These are phyloP conservation scores for Acipenser transmontanus DNA, from an alignment of 2,797 vertebrate genomes.

Conservation along the genomic window DNA sequence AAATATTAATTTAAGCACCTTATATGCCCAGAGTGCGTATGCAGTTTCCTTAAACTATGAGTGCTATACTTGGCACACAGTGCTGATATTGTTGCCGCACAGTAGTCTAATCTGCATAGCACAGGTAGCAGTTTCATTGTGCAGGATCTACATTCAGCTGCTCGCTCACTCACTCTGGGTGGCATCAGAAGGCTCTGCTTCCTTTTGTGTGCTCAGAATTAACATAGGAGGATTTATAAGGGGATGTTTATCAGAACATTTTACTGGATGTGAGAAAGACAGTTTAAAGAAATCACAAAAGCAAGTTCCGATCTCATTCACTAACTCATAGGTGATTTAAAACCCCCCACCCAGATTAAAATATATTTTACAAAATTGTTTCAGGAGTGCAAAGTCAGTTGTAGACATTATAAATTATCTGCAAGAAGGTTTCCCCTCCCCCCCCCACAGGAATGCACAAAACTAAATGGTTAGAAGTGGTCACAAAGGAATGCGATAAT, in stretches of 20 bases:
- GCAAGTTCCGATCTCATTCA: slow-evolving; percentile 63
- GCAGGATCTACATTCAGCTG: slow-evolving; percentile 63
- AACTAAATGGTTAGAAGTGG: too few species aligned
- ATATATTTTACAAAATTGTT: too few species aligned
- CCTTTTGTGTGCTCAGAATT: slow-evolving; percentile 67
- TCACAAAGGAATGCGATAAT: too few species aligned
- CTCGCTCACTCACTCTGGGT: slow-evolving; percentile 50
- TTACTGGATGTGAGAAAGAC: slow-evolving; percentile 46
- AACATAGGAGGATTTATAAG: slow-evolving; percentile 68
- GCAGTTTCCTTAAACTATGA: slow-evolving; percentile 58
- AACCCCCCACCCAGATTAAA: too few species aligned
- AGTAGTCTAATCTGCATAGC: slow-evolving; percentile 69
- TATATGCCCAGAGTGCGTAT: slow-evolving; percentile 25
- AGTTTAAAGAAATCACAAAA: slow-evolving; percentile 50
- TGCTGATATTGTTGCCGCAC: slow-evolving; percentile 60
- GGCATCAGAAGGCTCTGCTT: slow-evolving; percentile 58
- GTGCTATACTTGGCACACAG: slow-evolving; percentile 51
- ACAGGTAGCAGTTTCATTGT: slow-evolving; percentile 70
- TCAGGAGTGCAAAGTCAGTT: too few species aligned
- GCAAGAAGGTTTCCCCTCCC: too few species aligned
- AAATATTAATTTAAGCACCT: slow-evolving; percentile 60
- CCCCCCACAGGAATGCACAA: too few species aligned
- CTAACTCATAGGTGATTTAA: slow-evolving; percentile 55
- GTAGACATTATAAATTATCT: too few species aligned
- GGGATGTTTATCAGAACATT: slow-evolving; percentile 52